Evolutionary conservation across 2,888 invertebrate species (phyloP).

Genomic region (Agonopterix arenella): DNA sequence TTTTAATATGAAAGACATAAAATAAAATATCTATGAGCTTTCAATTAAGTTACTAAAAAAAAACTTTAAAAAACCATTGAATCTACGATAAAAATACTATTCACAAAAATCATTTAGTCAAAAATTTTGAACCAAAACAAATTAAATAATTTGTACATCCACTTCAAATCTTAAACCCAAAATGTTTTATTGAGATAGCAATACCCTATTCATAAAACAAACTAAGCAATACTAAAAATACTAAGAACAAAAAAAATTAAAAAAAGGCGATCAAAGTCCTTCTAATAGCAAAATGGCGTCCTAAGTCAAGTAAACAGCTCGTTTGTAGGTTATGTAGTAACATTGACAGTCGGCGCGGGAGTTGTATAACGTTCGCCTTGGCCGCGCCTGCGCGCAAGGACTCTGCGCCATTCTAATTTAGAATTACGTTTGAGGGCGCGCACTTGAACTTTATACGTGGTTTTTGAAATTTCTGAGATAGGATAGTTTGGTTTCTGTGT

Average conservation of each 20-base stretch:
- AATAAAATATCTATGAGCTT: no score
- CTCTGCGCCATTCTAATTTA: constrained; percentile 27
- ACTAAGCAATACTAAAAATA: background rate
- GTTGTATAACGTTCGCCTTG: constrained; percentile 55
- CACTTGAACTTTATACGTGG: constrained; percentile 31
- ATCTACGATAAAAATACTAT: no score
- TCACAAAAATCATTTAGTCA: no score
- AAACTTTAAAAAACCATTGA: no score
- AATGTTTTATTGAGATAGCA: no score
- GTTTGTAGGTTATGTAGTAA: constrained; percentile 57
- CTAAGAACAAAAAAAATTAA: background rate
- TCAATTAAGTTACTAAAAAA: no score
- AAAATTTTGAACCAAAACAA: no score
- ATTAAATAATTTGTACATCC: no score
- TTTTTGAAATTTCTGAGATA: constrained; percentile 4
- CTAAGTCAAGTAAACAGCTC: background rate
- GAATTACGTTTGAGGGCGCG: constrained; percentile 38
- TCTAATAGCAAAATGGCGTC: constrained; percentile 41
- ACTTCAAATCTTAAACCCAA: no score
- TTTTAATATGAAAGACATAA: no score
- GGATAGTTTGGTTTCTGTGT: background rate
- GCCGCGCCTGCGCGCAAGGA: constrained; percentile 57
- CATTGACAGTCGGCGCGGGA: constrained; percentile 57
- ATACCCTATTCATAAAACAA: no score
- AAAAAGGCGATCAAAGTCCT: background rate